Percentiles rank a stretch among this genome's conserved stretches.
These are phyloP conservation scores for Megalops cyprinoides DNA, from an alignment of 2,797 vertebrate species.

Conservation along the genomic window DNA sequence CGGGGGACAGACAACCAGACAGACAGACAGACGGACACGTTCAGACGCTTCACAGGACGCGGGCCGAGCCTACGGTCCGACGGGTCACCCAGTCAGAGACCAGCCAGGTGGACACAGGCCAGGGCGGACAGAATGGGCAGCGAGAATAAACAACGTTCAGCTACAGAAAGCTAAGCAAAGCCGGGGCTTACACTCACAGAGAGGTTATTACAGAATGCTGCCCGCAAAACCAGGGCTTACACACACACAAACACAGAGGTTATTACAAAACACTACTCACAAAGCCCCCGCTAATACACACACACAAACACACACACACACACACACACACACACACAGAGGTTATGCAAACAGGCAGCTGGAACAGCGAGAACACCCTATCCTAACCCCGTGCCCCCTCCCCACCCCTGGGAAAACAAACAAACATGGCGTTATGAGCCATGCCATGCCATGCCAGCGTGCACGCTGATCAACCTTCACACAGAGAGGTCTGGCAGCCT, in stretches of 20 bases:
- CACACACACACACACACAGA: background rate
- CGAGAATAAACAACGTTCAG: constrained; percentile 38
- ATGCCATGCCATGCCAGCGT: background rate
- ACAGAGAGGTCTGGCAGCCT: background rate
- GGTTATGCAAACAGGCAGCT: background rate
- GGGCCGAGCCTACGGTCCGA: too few relatives aligned
- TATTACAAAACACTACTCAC: too few relatives aligned
- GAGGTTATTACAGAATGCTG: background rate
- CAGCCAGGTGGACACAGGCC: constrained; percentile 37
- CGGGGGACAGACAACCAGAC: background rate
- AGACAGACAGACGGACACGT: background rate
- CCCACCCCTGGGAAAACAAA: background rate
- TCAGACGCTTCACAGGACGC: constrained; percentile 6
- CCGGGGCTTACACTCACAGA: constrained; percentile 34
- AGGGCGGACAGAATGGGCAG: constrained; percentile 27
- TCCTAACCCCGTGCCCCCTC: background rate
- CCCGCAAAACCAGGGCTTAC: background rate
- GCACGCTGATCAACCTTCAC: background rate
- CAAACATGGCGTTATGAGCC: background rate
- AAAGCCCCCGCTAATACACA: too few relatives aligned
- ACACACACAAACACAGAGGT: constrained; percentile 35
- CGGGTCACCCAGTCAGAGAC: background rate
- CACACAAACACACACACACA: background rate
- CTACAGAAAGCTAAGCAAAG: background rate
- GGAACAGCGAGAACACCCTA: background rate